phyloP scores from a whole-genome alignment of 2,113 vertebrate genomes.

The Scomber colias region DNA sequence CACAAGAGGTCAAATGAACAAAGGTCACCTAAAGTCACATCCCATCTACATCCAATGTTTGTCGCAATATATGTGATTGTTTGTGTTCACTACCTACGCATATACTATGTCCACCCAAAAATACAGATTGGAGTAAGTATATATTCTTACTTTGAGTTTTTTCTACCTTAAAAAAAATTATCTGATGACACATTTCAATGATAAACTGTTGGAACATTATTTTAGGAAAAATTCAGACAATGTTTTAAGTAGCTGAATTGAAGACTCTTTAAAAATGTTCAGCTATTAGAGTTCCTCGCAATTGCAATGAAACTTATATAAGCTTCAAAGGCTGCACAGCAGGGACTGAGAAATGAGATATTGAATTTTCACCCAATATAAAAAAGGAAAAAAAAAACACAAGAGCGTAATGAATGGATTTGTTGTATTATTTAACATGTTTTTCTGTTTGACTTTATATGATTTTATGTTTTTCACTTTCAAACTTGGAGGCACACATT shows the following conservation, averaged over 20 bases:
- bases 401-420: conserved; percentile 48
- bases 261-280: conserved; percentile 2
- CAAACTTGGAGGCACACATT: conserved; percentile 28
- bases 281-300: neutral
- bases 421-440: conserved; percentile 63
- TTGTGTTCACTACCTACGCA: neutral
- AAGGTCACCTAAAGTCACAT: conserved; percentile 50
- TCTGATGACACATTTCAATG: neutral
- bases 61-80: neutral
- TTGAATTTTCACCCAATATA: conserved; percentile 43
- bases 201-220: no score
- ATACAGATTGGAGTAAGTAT: neutral
- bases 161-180: neutral
- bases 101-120: neutral
- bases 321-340: conserved; percentile 48
- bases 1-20: conserved; percentile 62
- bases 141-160: neutral
- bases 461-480: conserved; percentile 48
- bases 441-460: conserved; percentile 39
- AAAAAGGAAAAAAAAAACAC: conserved; percentile 20
- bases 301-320: neutral
- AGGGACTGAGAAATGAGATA: conserved; percentile 51
- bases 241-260: neutral
- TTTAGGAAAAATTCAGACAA: neutral
- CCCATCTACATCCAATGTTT: neutral